Evolutionary conservation across 2,113 vertebrate species (phyloP), one percentile per base, ranked within the genome.

Genomic region (Pollimyrus isidori): DNA sequence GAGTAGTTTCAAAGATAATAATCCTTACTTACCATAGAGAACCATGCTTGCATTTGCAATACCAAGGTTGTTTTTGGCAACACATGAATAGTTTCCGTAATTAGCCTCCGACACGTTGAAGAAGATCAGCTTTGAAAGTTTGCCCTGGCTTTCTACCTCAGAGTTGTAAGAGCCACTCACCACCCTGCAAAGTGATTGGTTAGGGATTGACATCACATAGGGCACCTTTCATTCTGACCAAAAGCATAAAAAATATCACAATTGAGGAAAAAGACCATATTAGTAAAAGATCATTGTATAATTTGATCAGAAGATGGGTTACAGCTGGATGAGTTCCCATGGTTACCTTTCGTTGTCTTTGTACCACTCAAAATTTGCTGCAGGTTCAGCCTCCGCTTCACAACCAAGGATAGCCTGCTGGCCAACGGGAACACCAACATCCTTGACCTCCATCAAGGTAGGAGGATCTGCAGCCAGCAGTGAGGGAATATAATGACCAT

Each of bases 41-140:
- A 97, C 95, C 91, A 99, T 97, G 95, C 96, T 98, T 93, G 98
- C 97, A 3, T 98, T 98, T 92, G 97, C 97, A 91, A 95, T 97
- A 17, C 98, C 98, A 65, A 99, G 93, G 93, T 96, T 97, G 95
- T 99, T 99, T 92, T 95, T 95, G 89, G 98, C 98, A 80, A 99
- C 95, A 0, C 98, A 99, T 2, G 98, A 99, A 95, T 99, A 99
- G 96, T 99, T 99, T 45, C 98, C 98, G 0, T 99, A 99, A 92
- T 99, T 97, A 15, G 95, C 96, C 88, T 99, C 97, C 0, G 98
- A 97, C 90, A 99, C 97, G 0, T 99, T 99, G 93, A 97, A 97
- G 94, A 99, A 99, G 23, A 96, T 99, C 93, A 99, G 95, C 62
- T 95, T 97, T 56, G 98, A 99, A 92, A 97, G 93, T 6, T 96